Evolutionary conservation across 2,888 invertebrate genomes (phyloP), one percentile per base, ranked within the genome.

Genomic region (Plebejus argus): DNA sequence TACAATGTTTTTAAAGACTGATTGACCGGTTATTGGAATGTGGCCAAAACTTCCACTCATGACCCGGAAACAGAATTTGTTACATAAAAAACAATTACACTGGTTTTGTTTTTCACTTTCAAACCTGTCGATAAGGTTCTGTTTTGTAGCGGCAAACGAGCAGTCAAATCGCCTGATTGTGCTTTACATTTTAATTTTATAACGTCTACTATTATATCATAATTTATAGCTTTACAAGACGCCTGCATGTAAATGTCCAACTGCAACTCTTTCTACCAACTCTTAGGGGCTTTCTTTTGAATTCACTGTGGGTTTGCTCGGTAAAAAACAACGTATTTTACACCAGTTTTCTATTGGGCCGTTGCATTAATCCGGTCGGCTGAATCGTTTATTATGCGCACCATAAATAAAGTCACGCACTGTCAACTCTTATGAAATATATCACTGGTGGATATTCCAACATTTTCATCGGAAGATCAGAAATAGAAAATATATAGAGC

Each of bases 31-130:
- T 49, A 74, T 74, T 74, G 53, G 53, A 74, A 74, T 53, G 74
- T 74, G 23, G 28, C 33, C 74, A 74, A 53, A 74, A 15, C 4
- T 39, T 15, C 28, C 28, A 15, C 53, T 28, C 74, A 74, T 49
- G 45, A 53, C 28, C 74, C 74, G 74, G 53, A 53, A 28, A 53
- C 15, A 3, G 53, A 74, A 49, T 74, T 74, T 53, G 74, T 74
- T 74, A 74, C 74, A 74, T 74, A 74, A 74, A 53, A 74, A 74
- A 74, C 53, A 74, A 74, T 33, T 53, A 53, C 49, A 23, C 39
- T 45, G 72, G 72, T 45, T 74, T 53, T 74, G 20, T 23, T 49
- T 74, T 49, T 18, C 5, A 15, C 49, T 15, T 72, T 45, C 28
- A 20, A 72, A 20, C 39, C 10, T n/a, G 70, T 20, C 71, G 33